Conservation (phyloP, 1,140 invertebrate genomes). For the Cydia splendana region DNA sequence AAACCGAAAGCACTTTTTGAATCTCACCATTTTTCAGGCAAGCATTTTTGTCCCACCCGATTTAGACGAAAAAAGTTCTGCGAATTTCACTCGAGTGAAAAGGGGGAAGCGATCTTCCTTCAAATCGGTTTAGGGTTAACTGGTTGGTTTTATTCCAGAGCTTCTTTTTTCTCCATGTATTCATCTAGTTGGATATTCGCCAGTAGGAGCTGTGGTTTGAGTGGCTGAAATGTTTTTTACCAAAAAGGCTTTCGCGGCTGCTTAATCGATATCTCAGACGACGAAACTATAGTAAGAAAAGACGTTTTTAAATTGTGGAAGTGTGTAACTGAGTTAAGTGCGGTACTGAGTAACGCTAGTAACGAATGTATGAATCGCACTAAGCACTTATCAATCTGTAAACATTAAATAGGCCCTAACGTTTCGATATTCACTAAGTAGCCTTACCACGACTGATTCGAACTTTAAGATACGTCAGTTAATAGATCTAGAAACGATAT, state of each 20-base stretch:
- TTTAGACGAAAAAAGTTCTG: not conserved
- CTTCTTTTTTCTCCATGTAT: not conserved
- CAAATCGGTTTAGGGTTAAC: not conserved
- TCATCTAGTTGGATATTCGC: slow-evolving; percentile 6
- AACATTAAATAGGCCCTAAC: no score
- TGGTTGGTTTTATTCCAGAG: not conserved
- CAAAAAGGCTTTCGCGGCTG: not conserved
- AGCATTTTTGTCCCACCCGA: not conserved
- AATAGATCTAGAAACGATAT: no score
- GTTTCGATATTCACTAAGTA: no score
- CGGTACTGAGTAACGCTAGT: no score
- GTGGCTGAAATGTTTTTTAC: not conserved
- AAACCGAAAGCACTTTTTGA: no score
- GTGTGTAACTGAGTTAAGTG: no score
- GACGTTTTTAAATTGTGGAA: not conserved
- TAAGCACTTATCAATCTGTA: no score
- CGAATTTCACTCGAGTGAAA: not conserved
- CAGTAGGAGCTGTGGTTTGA: not conserved
- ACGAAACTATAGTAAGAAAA: not conserved
- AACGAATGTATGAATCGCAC: no score
- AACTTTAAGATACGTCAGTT: no score
- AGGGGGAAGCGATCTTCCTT: not conserved
- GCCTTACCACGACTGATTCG: no score
- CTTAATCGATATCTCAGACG: not conserved
- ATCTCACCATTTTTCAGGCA: not conserved